Conservation (phyloP, 2,888 invertebrate species). For the Ichneumoninae sp. region DNA sequence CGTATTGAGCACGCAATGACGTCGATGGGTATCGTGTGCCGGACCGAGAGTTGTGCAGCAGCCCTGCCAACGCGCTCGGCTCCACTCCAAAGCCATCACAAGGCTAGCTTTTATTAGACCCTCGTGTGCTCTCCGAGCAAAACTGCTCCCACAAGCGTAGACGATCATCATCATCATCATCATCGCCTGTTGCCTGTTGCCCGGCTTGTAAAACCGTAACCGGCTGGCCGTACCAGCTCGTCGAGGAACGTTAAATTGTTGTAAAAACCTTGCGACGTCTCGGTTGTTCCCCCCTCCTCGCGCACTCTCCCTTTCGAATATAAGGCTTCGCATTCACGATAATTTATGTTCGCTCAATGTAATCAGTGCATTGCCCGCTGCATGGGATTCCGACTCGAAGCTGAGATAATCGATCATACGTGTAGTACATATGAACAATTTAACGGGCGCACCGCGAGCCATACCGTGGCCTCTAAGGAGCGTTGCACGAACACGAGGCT, state of each 20-base stretch:
- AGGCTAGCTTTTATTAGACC: conserved; percentile 66
- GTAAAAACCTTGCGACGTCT: conserved; percentile 56
- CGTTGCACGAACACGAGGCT: background rate
- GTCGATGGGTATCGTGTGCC: conserved; percentile 50
- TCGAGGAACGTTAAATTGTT: conserved; percentile 57
- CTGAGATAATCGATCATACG: conserved; percentile 63
- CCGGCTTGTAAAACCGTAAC: conserved; percentile 53
- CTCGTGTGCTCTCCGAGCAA: conserved; percentile 40
- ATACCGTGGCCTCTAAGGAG: background rate
- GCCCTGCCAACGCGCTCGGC: conserved; percentile 51
- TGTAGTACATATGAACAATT: conserved; percentile 37
- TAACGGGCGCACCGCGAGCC: background rate
- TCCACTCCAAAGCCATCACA: conserved; percentile 65
- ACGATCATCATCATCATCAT: conserved; percentile 55
- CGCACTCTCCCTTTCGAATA: conserved; percentile 54
- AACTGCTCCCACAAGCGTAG: conserved; percentile 52
- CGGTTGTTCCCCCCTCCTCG: conserved; percentile 32
- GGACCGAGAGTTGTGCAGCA: conserved; percentile 31
- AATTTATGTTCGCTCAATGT: conserved; percentile 64
- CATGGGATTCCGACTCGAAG: conserved; percentile 49
- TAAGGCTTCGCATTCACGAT: conserved; percentile 66
- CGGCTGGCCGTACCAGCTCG: conserved; percentile 23
- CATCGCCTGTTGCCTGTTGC: conserved; percentile 43
- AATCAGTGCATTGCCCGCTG: conserved; percentile 54
- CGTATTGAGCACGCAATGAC: conserved; percentile 53